Percentiles rank a stretch among this genome's conserved stretches.
Conservation (phyloP, 1,140 invertebrate species). For the Stratiolaelaps scimitus region DNA sequence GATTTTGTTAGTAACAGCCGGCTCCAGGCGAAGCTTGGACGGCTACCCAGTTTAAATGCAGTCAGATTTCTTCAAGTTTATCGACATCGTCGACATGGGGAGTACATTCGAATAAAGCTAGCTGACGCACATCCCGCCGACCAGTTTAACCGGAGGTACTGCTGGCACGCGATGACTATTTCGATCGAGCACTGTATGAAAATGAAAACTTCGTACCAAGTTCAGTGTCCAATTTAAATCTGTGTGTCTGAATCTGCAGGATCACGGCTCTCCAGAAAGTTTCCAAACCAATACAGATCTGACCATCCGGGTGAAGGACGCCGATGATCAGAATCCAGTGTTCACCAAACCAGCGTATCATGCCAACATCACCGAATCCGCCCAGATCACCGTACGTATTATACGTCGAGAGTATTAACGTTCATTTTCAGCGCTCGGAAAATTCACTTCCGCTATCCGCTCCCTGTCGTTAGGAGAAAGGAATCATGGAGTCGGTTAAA, state of each 20-base stretch:
- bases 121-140: not conserved
- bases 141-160: too few species aligned
- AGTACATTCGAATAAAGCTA: too few species aligned
- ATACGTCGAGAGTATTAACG: not conserved
- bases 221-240: not conserved
- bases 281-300: constrained; percentile 51
- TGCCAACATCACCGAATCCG: constrained; percentile 58
- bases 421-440: too few species aligned
- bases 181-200: not conserved
- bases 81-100: too few species aligned
- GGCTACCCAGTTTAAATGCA: too few species aligned
- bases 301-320: constrained; percentile 68
- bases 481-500: too few species aligned
- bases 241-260: constrained; percentile 34
- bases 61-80: too few species aligned
- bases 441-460: too few species aligned
- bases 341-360: constrained; percentile 65
- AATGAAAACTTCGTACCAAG: not conserved
- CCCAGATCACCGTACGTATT: constrained; percentile 37
- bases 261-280: constrained; percentile 39
- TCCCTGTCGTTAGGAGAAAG: too few species aligned
- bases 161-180: not conserved
- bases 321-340: constrained; percentile 57
- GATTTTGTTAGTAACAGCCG: too few species aligned
- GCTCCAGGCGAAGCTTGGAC: too few species aligned